Conservation (phyloP, 2,888 invertebrate species). For the Monoplex corrugatus region DNA sequence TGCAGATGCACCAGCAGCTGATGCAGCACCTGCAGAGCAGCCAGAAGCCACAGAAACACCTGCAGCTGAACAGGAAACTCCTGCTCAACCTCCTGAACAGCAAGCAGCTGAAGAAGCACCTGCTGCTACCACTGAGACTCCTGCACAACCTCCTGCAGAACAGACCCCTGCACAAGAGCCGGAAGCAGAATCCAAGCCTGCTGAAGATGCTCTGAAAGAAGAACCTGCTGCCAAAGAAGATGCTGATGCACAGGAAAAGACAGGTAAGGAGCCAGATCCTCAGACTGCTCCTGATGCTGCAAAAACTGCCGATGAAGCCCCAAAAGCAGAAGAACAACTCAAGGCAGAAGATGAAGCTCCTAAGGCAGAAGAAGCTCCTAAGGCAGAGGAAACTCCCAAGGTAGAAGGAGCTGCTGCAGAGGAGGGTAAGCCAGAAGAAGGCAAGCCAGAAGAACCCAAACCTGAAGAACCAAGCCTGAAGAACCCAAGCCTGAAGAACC, state of each 20-base stretch:
- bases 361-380: not conserved
- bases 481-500: conserved; percentile 34
- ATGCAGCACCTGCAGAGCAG: conserved; percentile 48
- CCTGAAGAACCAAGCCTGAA: conserved; percentile 30
- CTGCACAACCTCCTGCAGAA: conserved; percentile 18
- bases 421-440: conserved; percentile 29
- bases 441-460: conserved; percentile 26
- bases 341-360: not conserved
- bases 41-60: not conserved
- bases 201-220: conserved; percentile 45
- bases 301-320: conserved; percentile 49
- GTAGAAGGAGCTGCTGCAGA: conserved; percentile 38
- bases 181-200: not conserved
- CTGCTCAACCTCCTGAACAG: conserved; percentile 41
- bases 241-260: not conserved
- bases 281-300: conserved; percentile 14
- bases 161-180: conserved; percentile 25
- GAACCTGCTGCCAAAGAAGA: conserved; percentile 51
- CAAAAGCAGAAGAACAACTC: conserved; percentile 21
- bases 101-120: conserved; percentile 45
- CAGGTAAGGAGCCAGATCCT: conserved; percentile 28
- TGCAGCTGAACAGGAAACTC: conserved; percentile 20
- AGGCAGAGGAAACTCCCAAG: conserved; percentile 32
- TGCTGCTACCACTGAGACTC: conserved; percentile 33
- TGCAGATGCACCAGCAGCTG: conserved; percentile 45